phyloP scores from a whole-genome alignment of 2,113 vertebrate species.

The Leptocoma aspasia region DNA sequence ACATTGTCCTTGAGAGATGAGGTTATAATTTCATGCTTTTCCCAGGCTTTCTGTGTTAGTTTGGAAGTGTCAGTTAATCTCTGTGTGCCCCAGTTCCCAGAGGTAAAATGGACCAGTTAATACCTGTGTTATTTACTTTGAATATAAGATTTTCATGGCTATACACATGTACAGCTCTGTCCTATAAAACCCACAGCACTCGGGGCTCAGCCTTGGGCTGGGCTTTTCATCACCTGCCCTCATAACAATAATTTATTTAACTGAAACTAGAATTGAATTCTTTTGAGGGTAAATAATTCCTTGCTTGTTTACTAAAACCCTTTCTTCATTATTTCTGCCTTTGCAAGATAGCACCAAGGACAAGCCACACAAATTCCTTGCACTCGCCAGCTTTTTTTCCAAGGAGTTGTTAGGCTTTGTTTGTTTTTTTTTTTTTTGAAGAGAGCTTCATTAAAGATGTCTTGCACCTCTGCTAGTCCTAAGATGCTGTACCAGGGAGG shows the following conservation, averaged over 20 bases:
- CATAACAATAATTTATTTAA: not conserved
- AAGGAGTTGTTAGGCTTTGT: not conserved
- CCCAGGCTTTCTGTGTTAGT: not conserved
- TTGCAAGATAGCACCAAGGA: not conserved
- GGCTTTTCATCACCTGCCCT: not conserved
- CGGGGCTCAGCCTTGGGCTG: not conserved
- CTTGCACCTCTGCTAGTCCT: not conserved
- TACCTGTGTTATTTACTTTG: not conserved
- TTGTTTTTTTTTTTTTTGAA: not conserved
- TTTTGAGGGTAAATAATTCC: not conserved
- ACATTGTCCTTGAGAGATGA: not conserved
- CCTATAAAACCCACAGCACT: not conserved
- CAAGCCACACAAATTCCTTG: rapidly evolving
- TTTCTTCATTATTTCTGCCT: not conserved
- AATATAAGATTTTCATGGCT: not conserved
- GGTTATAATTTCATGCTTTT: not conserved
- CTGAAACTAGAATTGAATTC: not conserved
- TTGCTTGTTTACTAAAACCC: not conserved
- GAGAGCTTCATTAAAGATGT: not conserved
- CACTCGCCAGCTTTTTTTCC: not conserved
- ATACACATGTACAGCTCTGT: not conserved
- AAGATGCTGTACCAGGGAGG: not conserved
- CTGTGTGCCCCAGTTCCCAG: not conserved
- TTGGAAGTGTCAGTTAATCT: not conserved
- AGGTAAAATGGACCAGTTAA: not conserved